Base-by-base conservation (phyloP, 2,113 vertebrate genomes). In the Centrocercus urophasianus region DNA sequence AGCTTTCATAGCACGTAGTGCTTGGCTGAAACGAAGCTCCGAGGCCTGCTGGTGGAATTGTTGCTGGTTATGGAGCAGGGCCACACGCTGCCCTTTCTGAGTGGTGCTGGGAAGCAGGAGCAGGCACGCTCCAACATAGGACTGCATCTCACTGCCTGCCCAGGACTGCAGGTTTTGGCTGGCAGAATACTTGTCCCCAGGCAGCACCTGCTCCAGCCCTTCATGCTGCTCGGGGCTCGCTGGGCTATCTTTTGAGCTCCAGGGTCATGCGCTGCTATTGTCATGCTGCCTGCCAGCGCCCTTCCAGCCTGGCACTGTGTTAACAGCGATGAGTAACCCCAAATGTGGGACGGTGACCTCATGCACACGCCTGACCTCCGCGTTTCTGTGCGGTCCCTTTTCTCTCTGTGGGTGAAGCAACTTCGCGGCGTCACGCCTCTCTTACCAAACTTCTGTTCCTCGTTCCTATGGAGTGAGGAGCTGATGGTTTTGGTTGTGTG, bases 401-500 rank as follows among this genome's bases (percentile, higher is more conserved):
- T 78, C 52, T 76, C 56, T 87, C 21, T 2, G 1, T 45, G 45
- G 82, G 11, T 14, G 43, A 91, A 76, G 36, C 32, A 50, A 9
- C 66, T 88, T 91, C 24, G 21, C 17, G n/a, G 24, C 28, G 11
- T 80, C 25, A 24, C 25, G 13, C 25, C 25, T 52, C 50, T 27
- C 50, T 50, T 50, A 48, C 6, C 12, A 48, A 24, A 52, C 24
- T 28, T 52, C 24, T 28, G 50, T 52, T 52, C 27, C 27, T 14
- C 48, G 22, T 50, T 50, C 11, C 48, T 12, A 11, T 50, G 48
- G 70, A 91, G 83, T 79, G 85, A 83, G 91, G 60, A 95, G 91
- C 96, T 93, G 95, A 88, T 93, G 72, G 91, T 76, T 88, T 75
- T 88, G 19, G 34, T 87, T 86, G 84, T 67, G 93, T 93, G 94